Evolutionary conservation across 2,113 vertebrate genomes (phyloP).

Genomic region (Phoxinus phoxinus): DNA sequence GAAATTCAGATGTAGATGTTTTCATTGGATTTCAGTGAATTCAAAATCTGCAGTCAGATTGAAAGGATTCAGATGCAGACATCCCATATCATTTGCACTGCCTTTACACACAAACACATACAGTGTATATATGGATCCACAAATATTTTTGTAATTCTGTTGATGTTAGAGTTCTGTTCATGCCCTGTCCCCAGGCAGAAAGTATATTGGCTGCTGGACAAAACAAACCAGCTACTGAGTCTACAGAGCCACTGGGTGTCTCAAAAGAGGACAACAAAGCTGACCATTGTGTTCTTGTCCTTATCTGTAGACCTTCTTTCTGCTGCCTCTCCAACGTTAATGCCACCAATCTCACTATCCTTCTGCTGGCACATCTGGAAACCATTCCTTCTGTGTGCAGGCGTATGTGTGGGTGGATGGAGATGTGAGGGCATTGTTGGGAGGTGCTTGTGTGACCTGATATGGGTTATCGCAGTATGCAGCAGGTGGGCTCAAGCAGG

Average conservation of each 20-base stretch:
- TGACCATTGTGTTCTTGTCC: background rate
- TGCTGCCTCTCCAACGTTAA: background rate
- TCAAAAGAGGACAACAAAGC: background rate
- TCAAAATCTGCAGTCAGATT: background rate
- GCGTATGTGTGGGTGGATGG: background rate
- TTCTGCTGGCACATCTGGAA: constrained; percentile 39
- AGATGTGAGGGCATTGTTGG: constrained; percentile 24
- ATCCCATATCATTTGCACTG: background rate
- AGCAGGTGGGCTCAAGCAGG: constrained; percentile 57
- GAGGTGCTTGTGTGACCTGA: constrained; percentile 40
- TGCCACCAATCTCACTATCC: background rate
- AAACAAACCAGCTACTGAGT: constrained; percentile 27
- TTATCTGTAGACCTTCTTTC: background rate
- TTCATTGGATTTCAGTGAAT: background rate
- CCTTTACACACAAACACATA: background rate
- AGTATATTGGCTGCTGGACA: background rate
- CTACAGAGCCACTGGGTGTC: background rate
- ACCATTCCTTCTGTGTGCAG: constrained; percentile 18
- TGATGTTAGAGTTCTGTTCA: background rate
- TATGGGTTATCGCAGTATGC: constrained; percentile 47
- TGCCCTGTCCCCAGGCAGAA: background rate
- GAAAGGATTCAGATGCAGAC: no score
- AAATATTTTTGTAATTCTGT: constrained; percentile 11
- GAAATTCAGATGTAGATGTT: background rate
- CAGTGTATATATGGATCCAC: background rate